A percentile compares a stretch with the other conserved stretches of the same genome.
Conservation (phyloP, 1,140 invertebrate genomes). For the Drosophila arawakana region DNA sequence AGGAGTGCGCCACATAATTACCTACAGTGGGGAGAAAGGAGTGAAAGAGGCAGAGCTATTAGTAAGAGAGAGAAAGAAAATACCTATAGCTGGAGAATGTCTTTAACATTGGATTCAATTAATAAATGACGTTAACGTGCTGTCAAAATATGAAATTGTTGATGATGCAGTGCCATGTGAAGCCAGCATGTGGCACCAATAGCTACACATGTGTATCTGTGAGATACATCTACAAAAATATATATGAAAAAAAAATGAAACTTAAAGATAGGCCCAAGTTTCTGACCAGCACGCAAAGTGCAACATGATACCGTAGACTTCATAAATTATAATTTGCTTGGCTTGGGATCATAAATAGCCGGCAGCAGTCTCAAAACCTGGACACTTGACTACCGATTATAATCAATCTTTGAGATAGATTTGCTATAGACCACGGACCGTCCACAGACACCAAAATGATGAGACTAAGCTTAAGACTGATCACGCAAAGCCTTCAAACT, state of each 20-base stretch:
- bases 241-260: not conserved
- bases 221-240: slow-evolving; percentile 39
- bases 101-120: slow-evolving; percentile 71
- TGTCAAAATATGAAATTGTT: slow-evolving; percentile 79
- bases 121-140: slow-evolving; percentile 83
- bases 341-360: slow-evolving; percentile 52
- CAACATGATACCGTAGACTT: slow-evolving; percentile 69
- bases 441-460: slow-evolving; percentile 59
- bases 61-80: slow-evolving; percentile 10
- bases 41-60: not conserved
- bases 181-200: slow-evolving; percentile 63
- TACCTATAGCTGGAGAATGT: slow-evolving; percentile 45
- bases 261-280: not conserved
- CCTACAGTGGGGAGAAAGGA: slow-evolving; percentile 8
- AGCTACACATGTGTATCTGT: slow-evolving; percentile 44
- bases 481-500: slow-evolving; percentile 66
- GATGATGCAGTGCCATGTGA: slow-evolving; percentile 68
- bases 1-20: slow-evolving; percentile 70
- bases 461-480: slow-evolving; percentile 61
- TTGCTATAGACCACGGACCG: slow-evolving; percentile 55
- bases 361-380: slow-evolving; percentile 42
- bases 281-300: slow-evolving; percentile 59
- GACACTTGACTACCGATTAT: slow-evolving; percentile 83
- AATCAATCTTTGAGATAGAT: slow-evolving; percentile 82
- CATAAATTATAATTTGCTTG: slow-evolving; percentile 79